Percentiles rank a stretch among this genome's conserved stretches.
Conservation (phyloP, 2,113 vertebrate species). For the Hystrix brachyura region DNA sequence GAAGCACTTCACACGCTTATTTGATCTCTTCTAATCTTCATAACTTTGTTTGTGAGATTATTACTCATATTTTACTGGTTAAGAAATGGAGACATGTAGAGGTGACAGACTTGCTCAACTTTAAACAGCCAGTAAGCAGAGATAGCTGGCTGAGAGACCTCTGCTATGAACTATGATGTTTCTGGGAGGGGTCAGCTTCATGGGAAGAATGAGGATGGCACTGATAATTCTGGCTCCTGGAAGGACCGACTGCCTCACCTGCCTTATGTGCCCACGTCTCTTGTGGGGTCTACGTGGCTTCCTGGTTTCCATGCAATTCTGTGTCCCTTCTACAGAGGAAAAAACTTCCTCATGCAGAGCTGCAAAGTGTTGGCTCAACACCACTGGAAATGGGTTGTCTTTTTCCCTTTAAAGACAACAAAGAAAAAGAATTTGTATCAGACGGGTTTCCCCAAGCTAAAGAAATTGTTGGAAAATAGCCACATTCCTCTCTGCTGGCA, state of each 20-base stretch:
- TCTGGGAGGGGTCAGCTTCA: background rate
- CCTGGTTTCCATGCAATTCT: background rate
- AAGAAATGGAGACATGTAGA: conserved; percentile 30
- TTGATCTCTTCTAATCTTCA: conserved; percentile 18
- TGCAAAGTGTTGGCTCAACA: conserved; percentile 14
- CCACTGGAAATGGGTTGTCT: background rate
- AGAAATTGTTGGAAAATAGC: conserved; percentile 60
- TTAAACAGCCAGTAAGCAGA: background rate
- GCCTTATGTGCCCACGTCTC: background rate
- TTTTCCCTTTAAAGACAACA: conserved; percentile 31
- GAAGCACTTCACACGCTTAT: background rate
- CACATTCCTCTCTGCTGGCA: conserved; percentile 41
- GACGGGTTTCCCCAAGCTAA: conserved; percentile 43
- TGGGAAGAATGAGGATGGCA: background rate
- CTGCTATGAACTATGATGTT: background rate
- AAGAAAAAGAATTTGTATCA: conserved; percentile 44
- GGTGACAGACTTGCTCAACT: background rate
- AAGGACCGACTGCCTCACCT: background rate
- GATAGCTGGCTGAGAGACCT: background rate
- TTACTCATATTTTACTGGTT: background rate
- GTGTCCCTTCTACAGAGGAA: conserved; percentile 4
- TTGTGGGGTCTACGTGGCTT: background rate
- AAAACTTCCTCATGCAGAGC: background rate
- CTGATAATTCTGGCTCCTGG: background rate
- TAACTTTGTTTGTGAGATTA: background rate